A percentile compares a stretch with the other conserved stretches of the same genome.
These are phyloP conservation scores for Strigamia crassipes DNA, from an alignment of 2,888 invertebrate species.

Conservation along the genomic window DNA sequence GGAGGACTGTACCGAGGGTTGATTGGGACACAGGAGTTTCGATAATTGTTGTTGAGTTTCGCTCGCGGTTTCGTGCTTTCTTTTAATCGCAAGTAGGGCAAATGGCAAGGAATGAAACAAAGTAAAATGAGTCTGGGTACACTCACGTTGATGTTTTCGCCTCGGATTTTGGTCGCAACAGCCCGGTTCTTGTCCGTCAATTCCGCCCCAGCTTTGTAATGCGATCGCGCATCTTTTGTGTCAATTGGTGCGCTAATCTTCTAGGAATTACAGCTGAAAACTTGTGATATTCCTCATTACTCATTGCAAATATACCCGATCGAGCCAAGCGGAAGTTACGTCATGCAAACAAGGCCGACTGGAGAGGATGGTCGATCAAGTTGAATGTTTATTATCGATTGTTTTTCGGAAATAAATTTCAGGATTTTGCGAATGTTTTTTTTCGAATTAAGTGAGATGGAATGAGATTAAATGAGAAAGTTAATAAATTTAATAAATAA, in stretches of 20 bases:
- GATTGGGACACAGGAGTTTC: background rate
- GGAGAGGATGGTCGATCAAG: background rate
- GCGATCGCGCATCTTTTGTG: background rate
- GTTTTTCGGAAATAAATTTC: background rate
- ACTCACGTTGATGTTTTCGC: slow-evolving; percentile 12
- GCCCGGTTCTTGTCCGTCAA: background rate
- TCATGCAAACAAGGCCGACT: slow-evolving; percentile 23
- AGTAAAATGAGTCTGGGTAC: background rate
- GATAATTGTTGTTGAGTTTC: background rate
- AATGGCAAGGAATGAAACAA: slow-evolving; percentile 27
- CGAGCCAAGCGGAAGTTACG: background rate
- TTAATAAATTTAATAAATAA: no score
- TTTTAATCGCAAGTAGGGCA: slow-evolving; percentile 8
- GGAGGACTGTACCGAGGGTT: background rate
- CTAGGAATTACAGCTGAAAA: background rate
- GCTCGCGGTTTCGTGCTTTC: background rate
- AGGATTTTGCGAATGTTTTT: background rate
- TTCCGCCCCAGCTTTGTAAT: background rate
- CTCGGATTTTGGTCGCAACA: background rate
- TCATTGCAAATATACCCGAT: background rate
- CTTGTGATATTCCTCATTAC: slow-evolving; percentile 10
- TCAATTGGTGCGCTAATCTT: background rate
- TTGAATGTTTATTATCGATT: background rate
- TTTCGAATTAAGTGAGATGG: no score
- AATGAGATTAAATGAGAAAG: no score